Conservation (phyloP, 2,113 vertebrate species). For the Okapia johnstoni region DNA sequence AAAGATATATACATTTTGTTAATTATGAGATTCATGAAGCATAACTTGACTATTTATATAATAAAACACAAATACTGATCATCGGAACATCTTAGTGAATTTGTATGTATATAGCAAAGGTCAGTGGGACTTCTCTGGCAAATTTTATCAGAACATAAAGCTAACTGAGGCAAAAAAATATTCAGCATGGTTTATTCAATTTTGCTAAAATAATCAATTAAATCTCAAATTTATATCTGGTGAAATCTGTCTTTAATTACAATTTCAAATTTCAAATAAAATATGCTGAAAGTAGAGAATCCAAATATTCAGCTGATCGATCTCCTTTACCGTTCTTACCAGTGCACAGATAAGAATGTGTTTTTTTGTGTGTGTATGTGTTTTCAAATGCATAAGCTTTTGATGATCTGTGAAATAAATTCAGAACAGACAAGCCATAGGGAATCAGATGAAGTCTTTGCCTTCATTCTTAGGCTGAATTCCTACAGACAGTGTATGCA, state of each 20-base stretch:
- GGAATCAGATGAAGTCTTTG: neutral
- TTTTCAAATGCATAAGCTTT: neutral
- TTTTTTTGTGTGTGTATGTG: neutral
- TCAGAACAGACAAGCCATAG: neutral
- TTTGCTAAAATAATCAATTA: neutral
- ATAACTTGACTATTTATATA: neutral
- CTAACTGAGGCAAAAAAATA: neutral
- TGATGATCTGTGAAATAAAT: constrained; percentile 14
- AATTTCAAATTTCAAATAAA: neutral
- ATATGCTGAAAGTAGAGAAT: neutral
- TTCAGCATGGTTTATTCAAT: neutral
- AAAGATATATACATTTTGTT: neutral
- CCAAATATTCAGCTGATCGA: neutral
- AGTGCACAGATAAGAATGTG: neutral
- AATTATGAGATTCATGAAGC: neutral
- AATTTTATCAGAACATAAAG: neutral
- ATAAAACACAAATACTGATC: neutral
- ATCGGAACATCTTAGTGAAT: neutral
- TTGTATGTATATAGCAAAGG: neutral
- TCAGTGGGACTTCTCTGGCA: neutral
- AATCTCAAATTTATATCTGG: neutral
- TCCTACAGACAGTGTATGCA: neutral
- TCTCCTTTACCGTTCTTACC: constrained; percentile 3
- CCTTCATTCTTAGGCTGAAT: neutral
- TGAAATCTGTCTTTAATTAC: neutral